Base-by-base conservation (phyloP, 2,797 vertebrate genomes). In the Mus spretus region DNA sequence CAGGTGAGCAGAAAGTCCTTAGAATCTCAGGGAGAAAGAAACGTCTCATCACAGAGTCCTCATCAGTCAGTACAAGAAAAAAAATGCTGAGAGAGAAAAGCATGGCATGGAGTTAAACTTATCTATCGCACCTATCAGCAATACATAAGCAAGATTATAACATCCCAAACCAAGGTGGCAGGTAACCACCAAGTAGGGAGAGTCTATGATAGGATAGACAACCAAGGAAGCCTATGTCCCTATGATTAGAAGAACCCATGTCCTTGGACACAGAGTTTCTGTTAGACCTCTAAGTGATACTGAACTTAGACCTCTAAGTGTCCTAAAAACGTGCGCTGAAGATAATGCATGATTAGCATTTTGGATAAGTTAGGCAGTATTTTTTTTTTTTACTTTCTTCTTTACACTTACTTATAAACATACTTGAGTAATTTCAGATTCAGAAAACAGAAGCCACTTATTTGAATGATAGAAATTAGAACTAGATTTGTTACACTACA, bases 311-410 rank as follows among this genome's bases (percentile, higher is more conserved):
- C 63, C 9, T 44, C 44, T 24, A 50, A 22, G 47, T 77, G 15
- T 20, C 28, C 24, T 82, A 34, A 88, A 61, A 61, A 63, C 24
- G n/a, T 24, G 22, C 26, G 17, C 50, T 84, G 61, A 74, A 34
- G 17, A 55, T 13, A 67, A 34, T 24, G 1, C 34, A 19, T 65
- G 37, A 6, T 2, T 17, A 26, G 0, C 9, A 61, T 50, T 90
- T 84, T 80, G 55, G 37, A 47, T 77, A 67, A 50, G 57, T 44
- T 72, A 80, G 8, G 26, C 24, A 72, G 28, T 40, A 59, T 9
- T 47, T 40, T 50, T 50, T 50, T n/a, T 13, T 80, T 93, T 95
- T 85, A 50, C 57, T 84, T 92, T 82, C 70, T 80, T 75, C 57
- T 84, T 93, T 50, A 72, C 2, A 34, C 4, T 67, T 72, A 50